Percentiles rank a stretch among this genome's conserved stretches.
These are phyloP conservation scores for Acromyrmex heyeri DNA, from an alignment of 1,140 invertebrate species.

Conservation along the genomic window DNA sequence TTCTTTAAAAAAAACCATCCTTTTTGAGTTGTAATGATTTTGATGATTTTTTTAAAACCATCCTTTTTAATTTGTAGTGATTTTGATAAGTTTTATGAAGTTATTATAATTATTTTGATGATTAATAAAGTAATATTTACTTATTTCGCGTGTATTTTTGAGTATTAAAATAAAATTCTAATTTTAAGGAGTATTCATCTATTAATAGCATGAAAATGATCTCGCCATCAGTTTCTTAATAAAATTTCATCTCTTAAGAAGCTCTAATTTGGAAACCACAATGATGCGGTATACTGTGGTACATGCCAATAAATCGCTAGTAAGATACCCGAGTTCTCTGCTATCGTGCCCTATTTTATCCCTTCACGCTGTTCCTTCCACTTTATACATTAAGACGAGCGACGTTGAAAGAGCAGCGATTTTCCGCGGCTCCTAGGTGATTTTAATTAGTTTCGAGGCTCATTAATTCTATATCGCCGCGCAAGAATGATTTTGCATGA, in stretches of 20 bases:
- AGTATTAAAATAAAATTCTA: background rate
- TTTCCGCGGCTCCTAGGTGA: background rate
- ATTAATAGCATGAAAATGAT: background rate
- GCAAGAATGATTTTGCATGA: background rate
- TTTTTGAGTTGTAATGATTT: no score
- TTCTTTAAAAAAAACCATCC: no score
- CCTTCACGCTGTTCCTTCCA: background rate
- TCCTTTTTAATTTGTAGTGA: no score
- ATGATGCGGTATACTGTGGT: conserved; percentile 26
- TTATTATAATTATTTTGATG: no score
- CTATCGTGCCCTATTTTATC: conserved; percentile 46
- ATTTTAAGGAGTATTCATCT: background rate
- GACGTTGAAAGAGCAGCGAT: conserved; percentile 9
- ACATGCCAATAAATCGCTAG: conserved; percentile 20
- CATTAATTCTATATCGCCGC: conserved; percentile 35
- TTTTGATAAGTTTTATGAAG: no score
- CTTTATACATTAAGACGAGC: conserved; percentile 32
- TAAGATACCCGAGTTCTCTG: conserved; percentile 17
- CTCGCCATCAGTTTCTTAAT: conserved; percentile 12
- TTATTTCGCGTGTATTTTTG: background rate
- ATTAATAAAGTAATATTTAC: no score
- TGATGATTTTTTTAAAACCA: no score
- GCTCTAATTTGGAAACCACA: conserved; percentile 17
- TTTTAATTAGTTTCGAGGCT: conserved; percentile 50
- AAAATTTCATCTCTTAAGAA: conserved; percentile 3